Base-by-base conservation (phyloP, 2,888 invertebrate genomes). In the Trissonchulus latispiculum region DNA sequence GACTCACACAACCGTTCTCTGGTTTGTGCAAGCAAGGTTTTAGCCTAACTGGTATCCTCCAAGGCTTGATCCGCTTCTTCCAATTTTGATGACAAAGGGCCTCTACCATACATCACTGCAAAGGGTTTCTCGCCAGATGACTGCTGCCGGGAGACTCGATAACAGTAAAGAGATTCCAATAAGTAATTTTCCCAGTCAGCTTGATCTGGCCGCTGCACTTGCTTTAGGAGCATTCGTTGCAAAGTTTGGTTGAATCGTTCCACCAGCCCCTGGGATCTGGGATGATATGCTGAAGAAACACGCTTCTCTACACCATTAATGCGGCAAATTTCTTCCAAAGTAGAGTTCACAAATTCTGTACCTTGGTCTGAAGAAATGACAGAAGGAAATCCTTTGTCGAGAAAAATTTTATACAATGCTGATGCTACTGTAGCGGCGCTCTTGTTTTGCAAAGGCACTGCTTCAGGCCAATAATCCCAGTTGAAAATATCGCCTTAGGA, bases 191-290 rank as follows among this genome's bases (percentile, higher is more conserved):
- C 66, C 66, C 66, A 64, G 33, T 64, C 8, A 31, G 66, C n/a
- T 18, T 29, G 66, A 35, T 64, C 66, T 8, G 18, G 32, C 29
- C 33, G 18, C 32, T 35, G 32, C 66, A 64, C 15, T 8, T 32
- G 15, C 29, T 64, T 64, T n/a, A 64, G n/a, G 18, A 64, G n/a
- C 66, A 64, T 64, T 8, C n/a, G 29, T 64, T 64, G 66, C 15
- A 64, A n/a, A 8, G 66, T 64, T 35, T 64, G 66, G 66, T 64
- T 64, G 66, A 64, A 64, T n/a, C 66, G 29, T 64, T 64, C 66
- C 29, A 64, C 66, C 8, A 64, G 66, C 18, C 66, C 66, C n/a
- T 64, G 66, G 8, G 66, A 18, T 29, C 33, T 31, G 8, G 66
- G n/a, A n/a, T 64, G 66, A 64, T 64, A 64, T 15, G 66, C 66